phyloP scores from a whole-genome alignment of 2,888 invertebrate genomes.

The Meteorus colon region DNA sequence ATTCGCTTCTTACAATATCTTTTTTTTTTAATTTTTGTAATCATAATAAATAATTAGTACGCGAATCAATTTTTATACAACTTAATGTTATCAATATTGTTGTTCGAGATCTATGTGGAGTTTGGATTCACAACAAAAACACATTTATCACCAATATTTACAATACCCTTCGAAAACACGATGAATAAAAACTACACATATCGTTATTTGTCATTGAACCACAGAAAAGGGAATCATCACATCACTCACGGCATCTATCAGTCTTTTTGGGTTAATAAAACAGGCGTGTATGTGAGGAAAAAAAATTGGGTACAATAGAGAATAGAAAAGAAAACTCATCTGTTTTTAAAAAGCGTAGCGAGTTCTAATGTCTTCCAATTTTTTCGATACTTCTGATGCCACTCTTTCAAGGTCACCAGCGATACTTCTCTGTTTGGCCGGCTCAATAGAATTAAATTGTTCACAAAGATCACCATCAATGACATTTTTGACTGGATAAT shows the following conservation, averaged over 20 bases:
- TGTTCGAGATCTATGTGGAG: not conserved
- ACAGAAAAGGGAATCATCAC: not conserved
- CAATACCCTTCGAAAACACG: not conserved
- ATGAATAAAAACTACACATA: not conserved
- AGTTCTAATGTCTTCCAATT: slow-evolving; percentile 98
- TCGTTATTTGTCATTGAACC: not conserved
- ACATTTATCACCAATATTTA: slow-evolving; percentile 6
- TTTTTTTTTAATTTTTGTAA: not conserved
- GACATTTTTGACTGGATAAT: slow-evolving; percentile 98
- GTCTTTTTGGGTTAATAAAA: slow-evolving; percentile 4
- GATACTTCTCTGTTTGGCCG: slow-evolving; percentile 94
- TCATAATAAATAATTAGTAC: slow-evolving; percentile 18
- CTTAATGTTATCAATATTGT: slow-evolving; percentile 5
- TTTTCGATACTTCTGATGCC: slow-evolving; percentile 97
- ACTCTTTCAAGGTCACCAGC: slow-evolving; percentile 95
- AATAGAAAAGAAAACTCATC: not conserved
- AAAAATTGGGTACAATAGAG: not conserved
- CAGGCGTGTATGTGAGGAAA: slow-evolving; percentile 9
- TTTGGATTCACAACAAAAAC: not conserved
- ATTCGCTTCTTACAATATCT: slow-evolving; percentile 9
- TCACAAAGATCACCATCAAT: slow-evolving; percentile 99
- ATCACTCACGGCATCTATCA: not conserved
- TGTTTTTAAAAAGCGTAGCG: slow-evolving; percentile 94
- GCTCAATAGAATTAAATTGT: slow-evolving; percentile 97
- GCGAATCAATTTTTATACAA: slow-evolving; percentile 22